A percentile compares a stretch with the other conserved stretches of the same genome.
phyloP scores from a whole-genome alignment of 2,113 vertebrate genomes.

The Plectropomus leopardus region DNA sequence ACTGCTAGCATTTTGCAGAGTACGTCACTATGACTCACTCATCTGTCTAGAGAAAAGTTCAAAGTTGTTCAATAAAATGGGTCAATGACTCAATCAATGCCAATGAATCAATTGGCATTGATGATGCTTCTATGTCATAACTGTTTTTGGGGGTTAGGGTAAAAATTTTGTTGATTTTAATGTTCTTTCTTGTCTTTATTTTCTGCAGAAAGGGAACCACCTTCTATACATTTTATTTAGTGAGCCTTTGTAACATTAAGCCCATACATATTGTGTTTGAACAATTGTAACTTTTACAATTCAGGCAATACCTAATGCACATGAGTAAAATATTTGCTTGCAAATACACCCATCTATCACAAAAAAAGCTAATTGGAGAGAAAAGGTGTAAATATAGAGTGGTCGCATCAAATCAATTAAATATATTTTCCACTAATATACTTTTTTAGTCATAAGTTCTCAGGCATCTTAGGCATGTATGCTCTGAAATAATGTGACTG shows the following conservation, averaged over 20 bases:
- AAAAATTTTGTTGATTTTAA: not conserved
- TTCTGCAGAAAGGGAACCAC: not conserved
- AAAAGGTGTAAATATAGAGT: not conserved
- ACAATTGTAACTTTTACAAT: not conserved
- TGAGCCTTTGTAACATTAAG: not conserved
- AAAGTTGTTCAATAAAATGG: not conserved
- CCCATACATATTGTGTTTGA: no score
- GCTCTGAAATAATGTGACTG: no score
- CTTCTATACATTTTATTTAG: not conserved
- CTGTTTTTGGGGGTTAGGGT: not conserved
- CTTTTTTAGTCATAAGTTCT: not conserved
- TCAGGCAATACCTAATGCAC: not conserved
- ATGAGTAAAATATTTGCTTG: not conserved
- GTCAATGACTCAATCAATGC: not conserved
- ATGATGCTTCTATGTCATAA: no score
- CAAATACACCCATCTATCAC: not conserved
- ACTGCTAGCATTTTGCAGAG: not conserved
- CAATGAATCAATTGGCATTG: no score
- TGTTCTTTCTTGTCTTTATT: not conserved
- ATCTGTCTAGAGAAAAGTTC: not conserved
- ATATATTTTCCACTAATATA: not conserved
- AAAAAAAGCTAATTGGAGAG: not conserved
- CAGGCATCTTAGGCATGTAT: not conserved
- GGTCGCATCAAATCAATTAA: not conserved
- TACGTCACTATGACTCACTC: not conserved